phyloP scores from a whole-genome alignment of 1,140 invertebrate genomes.

The Oryctes rhinoceros region DNA sequence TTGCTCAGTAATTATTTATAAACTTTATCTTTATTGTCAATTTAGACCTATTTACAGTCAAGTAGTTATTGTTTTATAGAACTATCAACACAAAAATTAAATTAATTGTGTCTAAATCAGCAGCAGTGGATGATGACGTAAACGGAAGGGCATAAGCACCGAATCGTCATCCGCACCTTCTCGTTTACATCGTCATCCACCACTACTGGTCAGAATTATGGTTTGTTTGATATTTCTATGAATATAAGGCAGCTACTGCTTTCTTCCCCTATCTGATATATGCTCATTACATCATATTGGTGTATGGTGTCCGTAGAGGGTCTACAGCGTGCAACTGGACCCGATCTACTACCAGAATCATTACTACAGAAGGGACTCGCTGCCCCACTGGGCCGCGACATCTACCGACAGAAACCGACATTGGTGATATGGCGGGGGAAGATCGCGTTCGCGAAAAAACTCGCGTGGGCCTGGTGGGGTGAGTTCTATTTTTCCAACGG shows the following conservation, averaged over 20 bases:
- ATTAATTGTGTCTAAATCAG: too few relatives aligned
- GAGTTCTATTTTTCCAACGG: conserved; percentile 46
- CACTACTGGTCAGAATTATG: too few relatives aligned
- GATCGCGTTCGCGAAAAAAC: conserved; percentile 40
- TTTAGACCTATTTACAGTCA: too few relatives aligned
- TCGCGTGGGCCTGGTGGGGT: conserved; percentile 54
- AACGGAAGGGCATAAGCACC: too few relatives aligned
- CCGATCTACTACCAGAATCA: conserved; percentile 53
- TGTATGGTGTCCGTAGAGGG: conserved; percentile 50
- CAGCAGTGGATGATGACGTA: too few relatives aligned
- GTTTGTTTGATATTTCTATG: background rate
- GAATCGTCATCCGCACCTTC: too few relatives aligned
- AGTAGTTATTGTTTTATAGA: too few relatives aligned
- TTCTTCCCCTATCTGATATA: too few relatives aligned
- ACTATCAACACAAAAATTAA: too few relatives aligned
- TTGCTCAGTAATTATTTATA: too few relatives aligned
- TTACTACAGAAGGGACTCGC: conserved; percentile 51
- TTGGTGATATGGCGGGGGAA: conserved; percentile 46
- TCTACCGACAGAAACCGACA: conserved; percentile 50
- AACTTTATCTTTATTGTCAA: too few relatives aligned
- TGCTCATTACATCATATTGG: background rate
- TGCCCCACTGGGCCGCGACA: conserved; percentile 57
- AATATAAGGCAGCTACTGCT: background rate
- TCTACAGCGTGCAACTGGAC: conserved; percentile 58
- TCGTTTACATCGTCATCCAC: too few relatives aligned